A percentile compares a stretch with the other conserved stretches of the same genome.
These are phyloP conservation scores for Adelosebastes latens DNA, from an alignment of 2,797 vertebrate genomes.

Conservation along the genomic window DNA sequence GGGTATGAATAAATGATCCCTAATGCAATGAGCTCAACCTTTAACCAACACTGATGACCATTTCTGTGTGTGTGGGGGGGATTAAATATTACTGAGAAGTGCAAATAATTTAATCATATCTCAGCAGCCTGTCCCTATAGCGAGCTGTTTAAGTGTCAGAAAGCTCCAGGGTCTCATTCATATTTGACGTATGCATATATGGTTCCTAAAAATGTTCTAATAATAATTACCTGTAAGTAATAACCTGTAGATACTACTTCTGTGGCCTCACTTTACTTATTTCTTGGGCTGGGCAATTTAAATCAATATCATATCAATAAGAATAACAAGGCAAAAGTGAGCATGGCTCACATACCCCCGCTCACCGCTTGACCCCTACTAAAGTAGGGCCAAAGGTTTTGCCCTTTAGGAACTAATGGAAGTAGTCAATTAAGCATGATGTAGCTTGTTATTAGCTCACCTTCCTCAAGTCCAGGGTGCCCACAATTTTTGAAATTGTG, in stretches of 20 bases:
- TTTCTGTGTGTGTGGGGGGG: constrained; percentile 12
- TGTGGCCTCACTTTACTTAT: neutral
- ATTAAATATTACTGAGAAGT: constrained; percentile 72
- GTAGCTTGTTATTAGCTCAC: too few relatives aligned
- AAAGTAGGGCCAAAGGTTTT: too few relatives aligned
- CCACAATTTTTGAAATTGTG: too few relatives aligned
- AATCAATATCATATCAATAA: neutral
- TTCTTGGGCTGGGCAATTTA: neutral
- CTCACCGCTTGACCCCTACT: too few relatives aligned
- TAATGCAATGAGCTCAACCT: constrained; percentile 59
- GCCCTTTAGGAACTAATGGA: too few relatives aligned
- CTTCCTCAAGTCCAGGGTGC: too few relatives aligned
- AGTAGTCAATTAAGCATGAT: too few relatives aligned
- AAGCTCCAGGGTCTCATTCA: constrained; percentile 42
- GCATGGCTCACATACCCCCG: too few relatives aligned
- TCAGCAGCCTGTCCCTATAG: constrained; percentile 31
- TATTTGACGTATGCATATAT: constrained; percentile 45
- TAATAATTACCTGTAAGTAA: neutral
- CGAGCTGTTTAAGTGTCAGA: constrained; percentile 19
- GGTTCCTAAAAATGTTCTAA: constrained; percentile 11
- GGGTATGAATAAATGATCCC: constrained; percentile 71
- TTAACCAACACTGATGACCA: constrained; percentile 38
- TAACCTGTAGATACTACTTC: neutral
- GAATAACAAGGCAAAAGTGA: neutral
- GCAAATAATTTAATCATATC: constrained; percentile 56